Percentiles rank a stretch among this genome's conserved stretches.
Conservation (phyloP, 2,113 vertebrate genomes). For the Hippolais icterina region DNA sequence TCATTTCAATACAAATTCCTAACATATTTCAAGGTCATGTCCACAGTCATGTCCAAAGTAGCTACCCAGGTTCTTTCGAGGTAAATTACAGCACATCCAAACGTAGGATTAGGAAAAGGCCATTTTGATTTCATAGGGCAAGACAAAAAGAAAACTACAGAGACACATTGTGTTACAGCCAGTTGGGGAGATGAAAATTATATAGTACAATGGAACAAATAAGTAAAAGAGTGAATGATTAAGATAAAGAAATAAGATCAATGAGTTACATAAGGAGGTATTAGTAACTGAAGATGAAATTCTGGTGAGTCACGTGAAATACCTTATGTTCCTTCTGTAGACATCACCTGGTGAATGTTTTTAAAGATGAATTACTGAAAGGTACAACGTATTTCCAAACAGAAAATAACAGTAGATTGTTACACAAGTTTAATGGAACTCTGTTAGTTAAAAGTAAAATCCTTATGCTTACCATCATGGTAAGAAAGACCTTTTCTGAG, state of each 20-base stretch:
- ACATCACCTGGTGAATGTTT: not conserved
- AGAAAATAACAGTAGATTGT: not conserved
- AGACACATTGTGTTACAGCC: not conserved
- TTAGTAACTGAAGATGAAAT: not conserved
- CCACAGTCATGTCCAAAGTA: not conserved
- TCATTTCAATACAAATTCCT: not conserved
- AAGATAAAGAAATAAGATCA: not conserved
- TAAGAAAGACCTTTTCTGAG: not conserved
- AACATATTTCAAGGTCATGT: not conserved
- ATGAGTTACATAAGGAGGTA: not conserved
- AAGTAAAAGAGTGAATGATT: not conserved
- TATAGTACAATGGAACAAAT: not conserved
- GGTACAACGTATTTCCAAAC: not conserved
- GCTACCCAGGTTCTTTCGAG: not conserved
- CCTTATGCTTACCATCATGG: not conserved
- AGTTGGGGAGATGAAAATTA: not conserved
- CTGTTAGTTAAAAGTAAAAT: not conserved
- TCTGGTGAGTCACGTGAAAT: fast-evolving
- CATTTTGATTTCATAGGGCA: not conserved
- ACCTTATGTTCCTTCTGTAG: not conserved
- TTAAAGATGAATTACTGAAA: not conserved
- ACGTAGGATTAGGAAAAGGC: not conserved
- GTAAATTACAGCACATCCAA: not conserved
- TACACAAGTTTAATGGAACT: not conserved
- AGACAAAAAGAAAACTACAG: not conserved